Conservation (phyloP, 2,797 vertebrate genomes). For the Aulostomus chinensis region DNA sequence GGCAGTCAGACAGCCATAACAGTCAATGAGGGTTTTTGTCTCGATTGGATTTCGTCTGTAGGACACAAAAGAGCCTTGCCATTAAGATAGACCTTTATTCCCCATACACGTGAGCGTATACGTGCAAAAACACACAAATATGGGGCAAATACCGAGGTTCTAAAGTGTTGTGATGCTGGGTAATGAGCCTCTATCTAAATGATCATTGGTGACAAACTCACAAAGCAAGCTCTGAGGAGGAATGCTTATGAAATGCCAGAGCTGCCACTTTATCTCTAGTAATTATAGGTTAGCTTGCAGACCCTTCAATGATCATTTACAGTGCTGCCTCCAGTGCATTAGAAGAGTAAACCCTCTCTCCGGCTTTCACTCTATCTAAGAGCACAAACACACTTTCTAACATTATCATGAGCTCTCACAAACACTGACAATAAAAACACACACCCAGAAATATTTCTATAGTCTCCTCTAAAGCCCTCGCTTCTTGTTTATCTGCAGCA, state of each 20-base stretch:
- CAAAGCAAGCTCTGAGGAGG: constrained; percentile 99
- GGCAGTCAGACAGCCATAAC: constrained; percentile 90
- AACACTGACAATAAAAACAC: constrained; percentile 85
- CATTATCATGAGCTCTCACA: constrained; percentile 40
- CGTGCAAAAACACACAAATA: constrained; percentile 69
- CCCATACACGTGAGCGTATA: constrained; percentile 47
- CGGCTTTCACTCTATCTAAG: constrained; percentile 60
- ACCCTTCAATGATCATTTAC: constrained; percentile 99
- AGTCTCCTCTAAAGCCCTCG: constrained; percentile 64
- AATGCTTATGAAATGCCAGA: constrained; percentile 99
- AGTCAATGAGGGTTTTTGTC: constrained; percentile 94
- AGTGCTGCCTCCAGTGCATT: constrained; percentile 98
- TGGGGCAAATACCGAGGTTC: constrained; percentile 88
- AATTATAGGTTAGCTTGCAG: constrained; percentile 99
- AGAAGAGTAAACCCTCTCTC: constrained; percentile 84
- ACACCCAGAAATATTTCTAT: constrained; percentile 77
- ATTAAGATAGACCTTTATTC: constrained; percentile 99
- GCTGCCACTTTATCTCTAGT: constrained; percentile 99
- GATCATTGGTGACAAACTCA: constrained; percentile 99
- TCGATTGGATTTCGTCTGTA: constrained; percentile 98
- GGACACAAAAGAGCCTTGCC: constrained; percentile 97
- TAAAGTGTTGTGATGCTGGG: constrained; percentile 99
- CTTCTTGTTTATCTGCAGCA: constrained; percentile 94
- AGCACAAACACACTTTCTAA: constrained; percentile 41
- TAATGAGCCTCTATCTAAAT: constrained; percentile 99